Base-by-base conservation (phyloP, 2,888 invertebrate genomes). In the Pycnomerus fuliginosus region DNA sequence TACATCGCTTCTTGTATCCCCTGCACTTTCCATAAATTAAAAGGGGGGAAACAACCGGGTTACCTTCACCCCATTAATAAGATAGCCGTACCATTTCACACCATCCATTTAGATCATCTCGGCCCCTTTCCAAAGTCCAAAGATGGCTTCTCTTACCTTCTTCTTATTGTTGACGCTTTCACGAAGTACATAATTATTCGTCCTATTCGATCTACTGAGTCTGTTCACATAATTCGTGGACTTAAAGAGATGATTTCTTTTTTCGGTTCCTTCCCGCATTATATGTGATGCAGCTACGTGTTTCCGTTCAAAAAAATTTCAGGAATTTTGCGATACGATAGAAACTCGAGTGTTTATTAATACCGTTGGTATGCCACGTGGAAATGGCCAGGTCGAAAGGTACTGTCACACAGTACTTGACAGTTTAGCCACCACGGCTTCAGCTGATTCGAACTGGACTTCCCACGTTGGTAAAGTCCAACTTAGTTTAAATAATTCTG, bases 211-310 rank as follows among this genome's bases (percentile, higher is more conserved):
- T 34, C 17, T n/a, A 48, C 39, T 11, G 30, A 23, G 14, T 14
- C 52, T 13, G 3, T 25, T 8, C 25, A 30, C 2, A 48, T 42
- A 1, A 13, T 56, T 1, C 16, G 27, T 16, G 36, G 27, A 2
- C 8, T 59, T 8, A 35, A 50, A 25, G 24, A 52, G 1, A 45
- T 57, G 28, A 38, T 53, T 1, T 17, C 42, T 4, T 24, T 13
- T 7, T 56, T 20, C 29, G 56, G 58, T 50, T 2, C 56, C 55
- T 2, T 15, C 16, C 7, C 38, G 41, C 15, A 48, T 57, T 7
- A 45, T 61, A 3, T 43, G 37, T 23, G 60, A 61, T 27, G 40
- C 56, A n/a, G 40, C 39, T 10, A 45, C 38, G 7, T 38, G 30
- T 14, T 48, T 46, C 29, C 44, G 39, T 1, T 29, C 30, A 1